These are phyloP conservation scores for Brenthis daphne DNA, from an alignment of 2,888 invertebrate genomes.

Conservation along the genomic window DNA sequence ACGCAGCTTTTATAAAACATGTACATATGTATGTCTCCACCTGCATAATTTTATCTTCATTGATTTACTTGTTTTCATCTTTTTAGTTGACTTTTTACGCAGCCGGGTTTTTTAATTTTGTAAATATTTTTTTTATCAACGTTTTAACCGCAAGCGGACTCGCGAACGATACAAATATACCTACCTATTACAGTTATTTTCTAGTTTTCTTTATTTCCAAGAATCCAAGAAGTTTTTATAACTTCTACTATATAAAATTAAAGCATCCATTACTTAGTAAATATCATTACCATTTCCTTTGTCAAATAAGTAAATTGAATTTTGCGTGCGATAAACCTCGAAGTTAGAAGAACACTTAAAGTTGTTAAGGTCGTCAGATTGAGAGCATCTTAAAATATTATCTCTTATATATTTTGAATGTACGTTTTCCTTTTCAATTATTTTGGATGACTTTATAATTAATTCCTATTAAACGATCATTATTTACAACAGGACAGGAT, in stretches of 20 bases:
- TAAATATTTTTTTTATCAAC: too few species aligned
- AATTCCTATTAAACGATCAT: neutral
- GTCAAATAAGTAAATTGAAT: conserved; percentile 27
- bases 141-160: too few species aligned
- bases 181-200: too few species aligned
- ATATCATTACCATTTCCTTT: conserved; percentile 17
- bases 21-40: too few species aligned
- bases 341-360: conserved; percentile 27
- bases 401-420: conserved; percentile 8
- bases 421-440: conserved; percentile 6
- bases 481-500: too few species aligned
- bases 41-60: too few species aligned
- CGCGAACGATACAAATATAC: too few species aligned
- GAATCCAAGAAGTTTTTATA: neutral
- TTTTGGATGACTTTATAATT: neutral
- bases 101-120: too few species aligned
- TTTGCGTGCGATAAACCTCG: conserved; percentile 24
- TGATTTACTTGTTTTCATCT: too few species aligned
- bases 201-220: neutral
- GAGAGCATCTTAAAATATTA: conserved; percentile 24
- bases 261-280: conserved; percentile 7
- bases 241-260: conserved; percentile 7
- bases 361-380: conserved; percentile 15
- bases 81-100: too few species aligned
- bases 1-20: too few species aligned